Conservation (phyloP, 2,888 invertebrate genomes). For the Pammene fasciana region DNA sequence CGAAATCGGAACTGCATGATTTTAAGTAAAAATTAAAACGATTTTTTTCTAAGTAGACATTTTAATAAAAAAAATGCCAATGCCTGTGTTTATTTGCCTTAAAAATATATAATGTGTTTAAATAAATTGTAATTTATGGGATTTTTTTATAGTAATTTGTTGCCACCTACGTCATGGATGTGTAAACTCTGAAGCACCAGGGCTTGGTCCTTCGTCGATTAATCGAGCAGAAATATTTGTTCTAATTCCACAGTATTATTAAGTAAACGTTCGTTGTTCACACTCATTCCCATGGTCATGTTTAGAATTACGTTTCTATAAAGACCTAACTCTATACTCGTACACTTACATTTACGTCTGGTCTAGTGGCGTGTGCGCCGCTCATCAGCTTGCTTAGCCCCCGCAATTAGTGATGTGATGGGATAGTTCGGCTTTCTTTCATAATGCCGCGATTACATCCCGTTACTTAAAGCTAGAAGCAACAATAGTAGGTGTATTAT, state of each 20-base stretch:
- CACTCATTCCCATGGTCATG: constrained; percentile 20
- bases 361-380: constrained; percentile 69
- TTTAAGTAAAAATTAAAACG: too few species aligned
- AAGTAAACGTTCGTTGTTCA: constrained; percentile 16
- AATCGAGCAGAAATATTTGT: background rate
- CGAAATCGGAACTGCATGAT: background rate
- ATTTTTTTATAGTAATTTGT: too few species aligned
- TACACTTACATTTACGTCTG: background rate
- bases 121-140: too few species aligned
- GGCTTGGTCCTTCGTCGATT: background rate
- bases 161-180: too few species aligned
- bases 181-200: background rate
- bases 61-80: too few species aligned
- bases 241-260: constrained; percentile 8
- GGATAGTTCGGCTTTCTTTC: constrained; percentile 66
- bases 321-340: background rate
- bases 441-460: constrained; percentile 49
- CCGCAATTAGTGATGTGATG: constrained; percentile 72
- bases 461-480: constrained; percentile 30
- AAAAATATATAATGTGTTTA: too few species aligned
- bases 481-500: too few species aligned
- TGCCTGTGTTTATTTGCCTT: too few species aligned
- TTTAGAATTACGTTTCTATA: background rate
- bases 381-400: constrained; percentile 70
- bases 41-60: too few species aligned